A percentile compares a stretch with the other conserved stretches of the same genome.
phyloP scores from a whole-genome alignment of 30 jellyfish, hydroid and myxozoan genomes.

The Hydra vulgaris region DNA sequence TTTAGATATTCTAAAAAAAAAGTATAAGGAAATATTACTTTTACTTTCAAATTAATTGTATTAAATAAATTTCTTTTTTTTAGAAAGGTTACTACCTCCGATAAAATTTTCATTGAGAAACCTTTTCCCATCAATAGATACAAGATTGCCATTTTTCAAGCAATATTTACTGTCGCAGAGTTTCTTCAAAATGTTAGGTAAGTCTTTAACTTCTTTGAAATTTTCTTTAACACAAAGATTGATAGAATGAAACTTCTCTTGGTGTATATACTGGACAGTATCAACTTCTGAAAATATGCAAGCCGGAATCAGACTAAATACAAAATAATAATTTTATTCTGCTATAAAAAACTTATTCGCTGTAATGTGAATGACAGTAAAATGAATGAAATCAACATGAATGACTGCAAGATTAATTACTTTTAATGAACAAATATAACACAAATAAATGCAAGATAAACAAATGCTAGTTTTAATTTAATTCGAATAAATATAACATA shows the following conservation, averaged over 20 bases:
- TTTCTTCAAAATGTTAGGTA: neutral
- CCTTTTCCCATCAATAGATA: neutral
- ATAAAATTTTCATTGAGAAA: neutral
- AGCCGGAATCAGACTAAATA: neutral
- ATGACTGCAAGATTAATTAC: no score
- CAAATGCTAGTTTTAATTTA: no score
- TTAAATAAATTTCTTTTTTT: no score
- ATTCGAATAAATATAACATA: no score
- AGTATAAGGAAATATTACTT: neutral
- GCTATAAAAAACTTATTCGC: no score
- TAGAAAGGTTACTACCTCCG: no score
- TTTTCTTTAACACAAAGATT: neutral
- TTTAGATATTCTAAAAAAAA: neutral
- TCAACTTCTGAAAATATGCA: neutral
- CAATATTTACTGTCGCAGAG: neutral
- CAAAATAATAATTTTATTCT: no score
- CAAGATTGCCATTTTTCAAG: neutral
- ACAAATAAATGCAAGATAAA: no score
- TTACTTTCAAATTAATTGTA: no score
- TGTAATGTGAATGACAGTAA: no score
- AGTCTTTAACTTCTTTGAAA: neutral
- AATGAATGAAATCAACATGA: no score
- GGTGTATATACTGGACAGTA: neutral
- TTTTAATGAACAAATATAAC: no score
- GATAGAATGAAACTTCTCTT: neutral